A percentile compares a stretch with the other conserved stretches of the same genome.
phyloP scores from a whole-genome alignment of 1,140 invertebrate species.

The Sminthurides bifidus region DNA sequence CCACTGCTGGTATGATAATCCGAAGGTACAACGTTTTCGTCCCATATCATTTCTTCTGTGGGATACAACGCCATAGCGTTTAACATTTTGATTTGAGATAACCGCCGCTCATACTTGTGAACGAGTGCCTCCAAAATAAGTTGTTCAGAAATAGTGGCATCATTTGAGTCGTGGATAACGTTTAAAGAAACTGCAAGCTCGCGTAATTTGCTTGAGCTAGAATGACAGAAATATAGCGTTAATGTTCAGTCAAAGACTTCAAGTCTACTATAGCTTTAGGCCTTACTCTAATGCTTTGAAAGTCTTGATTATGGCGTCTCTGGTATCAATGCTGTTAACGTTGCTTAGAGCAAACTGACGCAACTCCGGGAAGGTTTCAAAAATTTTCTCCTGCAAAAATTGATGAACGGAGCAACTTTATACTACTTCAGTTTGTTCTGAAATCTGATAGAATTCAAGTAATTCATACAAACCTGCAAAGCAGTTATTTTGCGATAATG shows the following conservation, averaged over 20 bases:
- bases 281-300: slow-evolving; percentile 51
- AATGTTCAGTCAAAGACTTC: slow-evolving; percentile 1
- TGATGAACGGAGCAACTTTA: slow-evolving; percentile 1
- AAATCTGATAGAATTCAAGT: neutral
- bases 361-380: slow-evolving; percentile 79
- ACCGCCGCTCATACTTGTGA: slow-evolving; percentile 72
- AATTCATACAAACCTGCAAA: slow-evolving; percentile 53
- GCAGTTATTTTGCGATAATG: slow-evolving; percentile 86
- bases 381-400: slow-evolving; percentile 65
- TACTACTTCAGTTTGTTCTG: neutral
- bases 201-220: slow-evolving; percentile 63
- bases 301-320: slow-evolving; percentile 71
- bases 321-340: slow-evolving; percentile 84
- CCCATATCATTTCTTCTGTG: slow-evolving; percentile 97
- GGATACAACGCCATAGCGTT: slow-evolving; percentile 99
- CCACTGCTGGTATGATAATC: slow-evolving; percentile 94
- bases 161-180: slow-evolving; percentile 64
- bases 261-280: neutral
- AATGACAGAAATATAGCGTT: slow-evolving; percentile 18
- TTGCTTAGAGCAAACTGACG: slow-evolving; percentile 80
- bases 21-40: slow-evolving; percentile 95
- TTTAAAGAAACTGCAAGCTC: slow-evolving; percentile 75
- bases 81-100: slow-evolving; percentile 84
- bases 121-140: slow-evolving; percentile 77
- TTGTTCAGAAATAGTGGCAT: slow-evolving; percentile 54